Conservation (phyloP, 1,140 invertebrate genomes). For the Probaryconus sp. region DNA sequence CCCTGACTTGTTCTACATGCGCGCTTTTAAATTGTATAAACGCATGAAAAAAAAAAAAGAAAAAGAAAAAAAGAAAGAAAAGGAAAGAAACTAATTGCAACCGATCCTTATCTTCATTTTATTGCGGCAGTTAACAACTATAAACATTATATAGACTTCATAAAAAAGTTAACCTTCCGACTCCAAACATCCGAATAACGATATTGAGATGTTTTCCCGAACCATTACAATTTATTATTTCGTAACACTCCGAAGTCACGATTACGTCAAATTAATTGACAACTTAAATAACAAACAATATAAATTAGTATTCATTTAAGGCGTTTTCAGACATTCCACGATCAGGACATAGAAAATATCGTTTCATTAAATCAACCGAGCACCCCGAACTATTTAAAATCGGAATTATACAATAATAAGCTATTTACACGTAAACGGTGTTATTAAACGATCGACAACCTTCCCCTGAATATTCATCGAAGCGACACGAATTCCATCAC, state of each 20-base stretch:
- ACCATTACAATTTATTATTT: not conserved
- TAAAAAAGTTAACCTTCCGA: constrained; percentile 29
- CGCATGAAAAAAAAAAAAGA: too few species aligned
- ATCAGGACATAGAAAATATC: too few species aligned
- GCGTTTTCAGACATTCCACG: too few species aligned
- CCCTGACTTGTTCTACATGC: constrained; percentile 5
- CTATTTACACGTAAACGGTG: constrained; percentile 55
- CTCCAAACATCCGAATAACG: constrained; percentile 22
- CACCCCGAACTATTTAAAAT: constrained; percentile 45
- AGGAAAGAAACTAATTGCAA: constrained; percentile 13
- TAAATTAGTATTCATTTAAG: too few species aligned
- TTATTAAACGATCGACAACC: constrained; percentile 48
- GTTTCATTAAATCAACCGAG: constrained; percentile 20
- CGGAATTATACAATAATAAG: constrained; percentile 51
- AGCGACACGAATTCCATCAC: constrained; percentile 55
- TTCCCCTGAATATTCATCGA: constrained; percentile 53
- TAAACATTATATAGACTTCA: constrained; percentile 17
- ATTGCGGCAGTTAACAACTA: constrained; percentile 10
- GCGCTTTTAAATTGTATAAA: not conserved
- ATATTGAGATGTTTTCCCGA: constrained; percentile 24
- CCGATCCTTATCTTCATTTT: constrained; percentile 20
- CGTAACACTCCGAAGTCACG: too few species aligned
- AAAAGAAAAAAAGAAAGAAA: too few species aligned
- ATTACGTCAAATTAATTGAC: not conserved
- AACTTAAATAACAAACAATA: constrained; percentile 19